Evolutionary conservation across 2,888 invertebrate species (phyloP), one percentile per base, ranked within the genome.

Genomic region (Choreutis nemorana): DNA sequence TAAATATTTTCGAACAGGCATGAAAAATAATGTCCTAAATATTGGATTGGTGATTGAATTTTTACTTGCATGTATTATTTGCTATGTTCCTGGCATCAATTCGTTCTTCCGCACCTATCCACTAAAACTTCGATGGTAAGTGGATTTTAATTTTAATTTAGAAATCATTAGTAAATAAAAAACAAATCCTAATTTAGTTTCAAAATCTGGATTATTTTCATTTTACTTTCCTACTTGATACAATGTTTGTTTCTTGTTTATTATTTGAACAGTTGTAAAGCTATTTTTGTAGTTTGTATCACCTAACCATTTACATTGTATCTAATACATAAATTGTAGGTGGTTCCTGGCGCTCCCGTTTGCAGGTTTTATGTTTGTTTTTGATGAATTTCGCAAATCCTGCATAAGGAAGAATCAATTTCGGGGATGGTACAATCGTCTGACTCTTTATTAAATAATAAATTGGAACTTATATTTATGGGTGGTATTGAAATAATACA

Each of bases 281-380:
- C n/a, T n/a, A n/a, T n/a, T n/a, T n/a, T n/a, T n/a, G n/a, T n/a
- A n/a, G n/a, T n/a, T n/a, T n/a, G n/a, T n/a, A n/a, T n/a, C n/a
- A n/a, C n/a, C n/a, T n/a, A n/a, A n/a, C n/a, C n/a, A n/a, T n/a
- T n/a, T n/a, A n/a, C n/a, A n/a, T n/a, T n/a, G n/a, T n/a, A n/a
- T n/a, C n/a, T n/a, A n/a, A n/a, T n/a, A n/a, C n/a, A n/a, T 13
- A 9, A 8, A 13, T 38, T 42, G 3, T 53, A 78, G 90, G 90
- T 91, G 89, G 86, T 83, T 89, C 53, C 83, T 88, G 26, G 85
- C 85, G 15, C 41, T 90, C 34, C 90, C 91, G 8, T 88, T 90
- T 62, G 82, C 85, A 27, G 37, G 81, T n/a, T 56, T 85, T 23
- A 84, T 91, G 60, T 84, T 91, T 60, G 52, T 77, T 14, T 90